Percentiles rank a stretch among this genome's conserved stretches.
Evolutionary conservation across 2,797 vertebrate genomes (phyloP).

Genomic region (Cyprinella venusta): DNA sequence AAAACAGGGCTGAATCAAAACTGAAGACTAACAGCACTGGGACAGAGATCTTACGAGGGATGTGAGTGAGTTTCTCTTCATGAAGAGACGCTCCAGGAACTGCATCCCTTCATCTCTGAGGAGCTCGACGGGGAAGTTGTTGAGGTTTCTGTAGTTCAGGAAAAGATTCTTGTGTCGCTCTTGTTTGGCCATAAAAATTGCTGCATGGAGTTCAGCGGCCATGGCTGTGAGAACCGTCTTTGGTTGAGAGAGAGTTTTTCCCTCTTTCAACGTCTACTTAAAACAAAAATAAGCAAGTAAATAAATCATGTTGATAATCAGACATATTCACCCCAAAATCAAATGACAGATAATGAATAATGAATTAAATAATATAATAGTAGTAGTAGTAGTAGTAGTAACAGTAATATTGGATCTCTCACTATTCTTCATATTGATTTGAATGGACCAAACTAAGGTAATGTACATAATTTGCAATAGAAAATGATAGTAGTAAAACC

Average conservation of each 20-base stretch:
- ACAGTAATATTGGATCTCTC: neutral
- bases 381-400: neutral
- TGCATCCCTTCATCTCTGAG: constrained; percentile 93
- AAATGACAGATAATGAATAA: neutral
- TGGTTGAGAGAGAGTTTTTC: neutral
- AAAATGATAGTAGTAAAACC: neutral
- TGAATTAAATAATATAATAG: neutral
- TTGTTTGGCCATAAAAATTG: constrained; percentile 91
- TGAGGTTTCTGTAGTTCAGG: constrained; percentile 94
- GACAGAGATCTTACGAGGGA: constrained; percentile 81
- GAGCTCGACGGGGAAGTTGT: constrained; percentile 89
- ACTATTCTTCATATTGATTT: neutral
- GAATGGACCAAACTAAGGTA: neutral
- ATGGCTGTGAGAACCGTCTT: constrained; percentile 71
- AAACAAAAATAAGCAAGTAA: neutral
- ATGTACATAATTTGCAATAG: neutral
- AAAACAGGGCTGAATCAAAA: neutral
- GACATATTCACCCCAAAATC: neutral
- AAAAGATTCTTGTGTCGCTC: constrained; percentile 97
- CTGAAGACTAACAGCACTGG: neutral
- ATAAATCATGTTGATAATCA: neutral
- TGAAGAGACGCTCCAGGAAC: constrained; percentile 94
- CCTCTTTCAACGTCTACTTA: constrained; percentile 10
- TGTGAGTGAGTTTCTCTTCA: constrained; percentile 97
- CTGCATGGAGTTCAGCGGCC: constrained; percentile 91